Evolutionary conservation across 2,113 vertebrate species (phyloP).

Genomic region (Carlito syrichta): DNA sequence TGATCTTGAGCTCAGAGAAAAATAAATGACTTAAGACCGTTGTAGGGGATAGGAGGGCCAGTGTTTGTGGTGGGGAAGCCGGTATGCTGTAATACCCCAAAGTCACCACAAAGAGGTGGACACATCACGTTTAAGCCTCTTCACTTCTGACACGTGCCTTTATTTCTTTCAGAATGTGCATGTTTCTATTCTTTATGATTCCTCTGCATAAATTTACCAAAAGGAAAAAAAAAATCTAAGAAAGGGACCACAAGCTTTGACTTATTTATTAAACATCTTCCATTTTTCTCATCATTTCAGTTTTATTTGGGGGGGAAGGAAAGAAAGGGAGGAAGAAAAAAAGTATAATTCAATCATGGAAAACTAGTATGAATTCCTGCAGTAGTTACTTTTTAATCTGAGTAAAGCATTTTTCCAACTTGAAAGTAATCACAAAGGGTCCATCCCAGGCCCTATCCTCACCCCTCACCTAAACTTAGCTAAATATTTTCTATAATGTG

Average conservation of each 20-base stretch:
- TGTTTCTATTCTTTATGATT: neutral
- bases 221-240: neutral
- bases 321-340: neutral
- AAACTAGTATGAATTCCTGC: neutral
- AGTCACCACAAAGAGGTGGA: conserved; percentile 56
- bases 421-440: neutral
- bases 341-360: neutral
- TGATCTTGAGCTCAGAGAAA: neutral
- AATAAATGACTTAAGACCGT: fast-evolving
- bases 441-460: no score
- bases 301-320: neutral
- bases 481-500: neutral
- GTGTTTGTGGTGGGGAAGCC: neutral
- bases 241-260: neutral
- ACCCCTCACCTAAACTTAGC: neutral
- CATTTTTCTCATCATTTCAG: neutral
- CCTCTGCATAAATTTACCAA: neutral
- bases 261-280: neutral
- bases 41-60: neutral
- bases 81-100: neutral
- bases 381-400: conserved; percentile 19
- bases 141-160: neutral
- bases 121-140: neutral
- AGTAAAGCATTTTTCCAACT: neutral
- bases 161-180: neutral